phyloP scores from a whole-genome alignment of 1,140 invertebrate species.

The Drosophila mojavensis region DNA sequence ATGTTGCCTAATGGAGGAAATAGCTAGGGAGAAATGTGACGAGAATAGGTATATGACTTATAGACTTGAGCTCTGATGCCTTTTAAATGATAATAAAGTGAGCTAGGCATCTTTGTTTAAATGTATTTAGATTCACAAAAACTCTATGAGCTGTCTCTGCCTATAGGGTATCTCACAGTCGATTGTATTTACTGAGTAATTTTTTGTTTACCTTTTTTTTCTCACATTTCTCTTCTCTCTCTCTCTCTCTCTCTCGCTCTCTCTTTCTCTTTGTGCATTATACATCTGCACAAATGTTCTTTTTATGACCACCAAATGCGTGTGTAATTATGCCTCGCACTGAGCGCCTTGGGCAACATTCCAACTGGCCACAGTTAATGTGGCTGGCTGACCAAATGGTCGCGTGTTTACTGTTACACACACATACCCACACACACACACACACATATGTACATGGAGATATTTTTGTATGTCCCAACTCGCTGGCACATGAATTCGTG shows the following conservation, averaged over 20 bases:
- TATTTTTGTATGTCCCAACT: constrained; percentile 7
- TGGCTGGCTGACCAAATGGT: constrained; percentile 43
- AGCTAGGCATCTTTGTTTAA: too few relatives aligned
- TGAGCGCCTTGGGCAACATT: constrained; percentile 43
- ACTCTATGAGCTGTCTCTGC: too few relatives aligned
- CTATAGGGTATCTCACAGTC: too few relatives aligned
- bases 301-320: constrained; percentile 55
- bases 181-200: background rate
- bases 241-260: background rate
- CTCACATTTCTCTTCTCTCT: too few relatives aligned
- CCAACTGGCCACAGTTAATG: constrained; percentile 34
- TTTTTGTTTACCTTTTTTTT: background rate
- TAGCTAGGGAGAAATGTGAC: too few relatives aligned
- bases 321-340: constrained; percentile 51
- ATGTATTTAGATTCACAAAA: too few relatives aligned
- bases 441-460: background rate
- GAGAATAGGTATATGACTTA: too few relatives aligned
- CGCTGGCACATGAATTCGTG: constrained; percentile 20
- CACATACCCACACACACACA: background rate
- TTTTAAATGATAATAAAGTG: too few relatives aligned
- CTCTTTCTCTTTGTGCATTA: constrained; percentile 20
- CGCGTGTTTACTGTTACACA: constrained; percentile 27
- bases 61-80: too few relatives aligned
- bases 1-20: too few relatives aligned
- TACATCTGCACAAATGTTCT: constrained; percentile 45